Base-by-base conservation (phyloP, 2,888 invertebrate species). In the Plagodis dolabraria region DNA sequence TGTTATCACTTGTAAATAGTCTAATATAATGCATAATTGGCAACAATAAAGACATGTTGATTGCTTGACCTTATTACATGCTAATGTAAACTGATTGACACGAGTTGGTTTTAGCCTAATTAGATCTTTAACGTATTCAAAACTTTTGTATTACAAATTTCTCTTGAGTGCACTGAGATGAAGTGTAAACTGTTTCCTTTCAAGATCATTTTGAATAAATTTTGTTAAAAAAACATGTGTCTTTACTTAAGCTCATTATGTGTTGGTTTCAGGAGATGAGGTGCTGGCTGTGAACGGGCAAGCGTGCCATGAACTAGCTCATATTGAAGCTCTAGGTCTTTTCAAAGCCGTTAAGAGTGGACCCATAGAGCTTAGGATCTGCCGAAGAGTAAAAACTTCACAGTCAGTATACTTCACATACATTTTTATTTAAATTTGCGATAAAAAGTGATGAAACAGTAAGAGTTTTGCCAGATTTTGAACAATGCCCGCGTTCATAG, bases 291-390 rank as follows among this genome's bases (percentile, higher is more conserved):
- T 97, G 22, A 97, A 97, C 86, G 96, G 97, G 9, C 95, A 95
- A 71, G 95, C 96, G 48, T 96, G 96, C 75, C 96, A 96, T 75
- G 96, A 96, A 75, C 93, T 97, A 70, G 96, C 96, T 0, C 96
- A 97, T 80, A 94, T 96, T 45, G 96, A 97, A 80, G 97, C 97
- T 40, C 94, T 97, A 50, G 94, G 95, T 33, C 93, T 97, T 36
- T 97, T 97, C 89, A 96, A 97, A 79, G 95, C 95, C 63, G 96
- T 97, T 58, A 95, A 96, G 82, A 94, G 93, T 74, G 97, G 97
- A 63, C 92, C 96, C 52, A 95, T 97, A 52, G 96, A 96, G 58
- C 92, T 97, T 53, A 95, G 96, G 74, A 92, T 97, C 53, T 96
- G 96, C 77, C 93, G 96, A 66, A 89, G 96, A 73, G 83, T 89